A percentile compares a stretch with the other conserved stretches of the same genome.
These are phyloP conservation scores for Miltochrista miniata DNA, from an alignment of 2,888 invertebrate species.

Conservation along the genomic window DNA sequence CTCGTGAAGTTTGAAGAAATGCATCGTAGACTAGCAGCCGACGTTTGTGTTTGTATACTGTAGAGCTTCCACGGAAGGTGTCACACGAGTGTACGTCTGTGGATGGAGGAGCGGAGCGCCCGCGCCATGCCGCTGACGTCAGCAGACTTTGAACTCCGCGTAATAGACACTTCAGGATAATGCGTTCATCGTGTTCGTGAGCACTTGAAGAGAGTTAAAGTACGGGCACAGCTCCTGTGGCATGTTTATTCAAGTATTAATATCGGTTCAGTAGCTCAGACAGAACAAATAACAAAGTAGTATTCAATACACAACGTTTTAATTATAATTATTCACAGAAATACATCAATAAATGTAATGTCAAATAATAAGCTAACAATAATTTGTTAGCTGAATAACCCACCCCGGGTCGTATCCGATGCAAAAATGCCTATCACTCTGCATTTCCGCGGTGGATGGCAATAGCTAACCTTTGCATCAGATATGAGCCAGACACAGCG, in stretches of 20 bases:
- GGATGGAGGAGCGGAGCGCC: slow-evolving; percentile 1
- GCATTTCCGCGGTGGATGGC: no score
- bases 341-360: no score
- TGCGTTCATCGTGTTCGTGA: not conserved
- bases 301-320: not conserved
- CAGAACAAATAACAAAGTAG: not conserved
- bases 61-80: slow-evolving; percentile 14
- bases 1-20: slow-evolving; percentile 18
- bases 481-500: no score
- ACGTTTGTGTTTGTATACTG: slow-evolving; percentile 14
- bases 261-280: not conserved
- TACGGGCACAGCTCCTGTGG: not conserved
- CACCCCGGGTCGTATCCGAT: no score
- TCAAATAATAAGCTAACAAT: no score
- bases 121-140: slow-evolving; percentile 6
- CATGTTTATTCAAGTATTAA: not conserved
- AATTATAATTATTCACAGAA: not conserved
- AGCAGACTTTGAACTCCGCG: slow-evolving; percentile 3
- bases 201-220: not conserved
- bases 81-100: slow-evolving; percentile 7
- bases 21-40: not conserved
- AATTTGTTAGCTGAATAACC: no score
- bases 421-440: no score
- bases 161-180: slow-evolving; percentile 2
- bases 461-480: no score